Evolutionary conservation across 1,140 invertebrate species (phyloP).

Genomic region (Ceratitis capitata): DNA sequence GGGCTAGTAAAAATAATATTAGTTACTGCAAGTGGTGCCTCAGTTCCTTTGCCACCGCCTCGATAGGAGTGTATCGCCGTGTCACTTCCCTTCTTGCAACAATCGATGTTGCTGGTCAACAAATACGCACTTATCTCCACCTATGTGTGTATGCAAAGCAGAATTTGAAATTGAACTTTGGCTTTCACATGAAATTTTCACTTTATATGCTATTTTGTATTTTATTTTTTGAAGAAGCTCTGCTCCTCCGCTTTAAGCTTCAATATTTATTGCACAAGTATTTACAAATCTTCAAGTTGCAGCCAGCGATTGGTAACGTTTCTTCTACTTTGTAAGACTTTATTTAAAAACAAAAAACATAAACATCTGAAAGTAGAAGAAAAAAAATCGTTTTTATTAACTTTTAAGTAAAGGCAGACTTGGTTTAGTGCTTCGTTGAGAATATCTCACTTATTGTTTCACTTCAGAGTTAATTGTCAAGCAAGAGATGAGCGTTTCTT

Average conservation of each 20-base stretch:
- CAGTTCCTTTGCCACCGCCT: neutral
- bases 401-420: neutral
- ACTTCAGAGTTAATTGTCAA: neutral
- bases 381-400: neutral
- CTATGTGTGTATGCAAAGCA: neutral
- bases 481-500: neutral
- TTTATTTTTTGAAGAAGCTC: neutral
- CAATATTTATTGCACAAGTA: neutral
- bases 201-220: neutral
- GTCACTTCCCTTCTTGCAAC: neutral
- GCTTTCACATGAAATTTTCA: neutral
- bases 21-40: neutral
- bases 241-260: neutral
- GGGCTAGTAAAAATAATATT: neutral
- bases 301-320: neutral
- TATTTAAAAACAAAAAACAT: constrained; percentile 17
- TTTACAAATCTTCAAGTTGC: neutral
- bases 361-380: constrained; percentile 19
- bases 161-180: neutral
- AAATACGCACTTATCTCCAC: neutral
- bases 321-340: neutral
- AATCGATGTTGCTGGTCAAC: neutral
- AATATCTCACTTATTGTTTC: neutral
- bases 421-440: neutral
- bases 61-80: neutral